Base-by-base conservation (phyloP, 2,797 vertebrate species). In the Peromyscus nudipes region DNA sequence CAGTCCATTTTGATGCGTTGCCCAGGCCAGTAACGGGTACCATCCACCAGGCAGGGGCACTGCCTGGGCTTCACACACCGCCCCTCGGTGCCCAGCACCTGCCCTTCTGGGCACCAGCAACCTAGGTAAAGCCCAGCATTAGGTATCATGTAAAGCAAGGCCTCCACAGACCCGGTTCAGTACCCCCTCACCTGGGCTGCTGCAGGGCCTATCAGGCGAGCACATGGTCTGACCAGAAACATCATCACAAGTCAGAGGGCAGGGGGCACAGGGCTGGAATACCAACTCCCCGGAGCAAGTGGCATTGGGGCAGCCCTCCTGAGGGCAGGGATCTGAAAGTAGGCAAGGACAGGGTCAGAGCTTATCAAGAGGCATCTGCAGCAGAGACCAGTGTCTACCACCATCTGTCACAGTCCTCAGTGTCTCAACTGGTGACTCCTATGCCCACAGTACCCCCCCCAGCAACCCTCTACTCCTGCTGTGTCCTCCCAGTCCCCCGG, bases 61-160 rank as follows among this genome's bases (percentile, higher is more conserved):
- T 92, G 99, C 93, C 98, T 97, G 0, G 99, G 99, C 6, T 62
- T 89, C 77, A 99, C 98, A 69, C 99, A 99, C 69, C 67, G 98
- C 27, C 99, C 98, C 1, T 96, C 81, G 0, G 98, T 96, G 92
- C 98, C 99, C 98, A 99, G 98, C 81, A 99, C 99, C 95, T 97
- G 98, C 4, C 99, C 99, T 9, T 98, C 97, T 0, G 99, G 98
- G 97, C 99, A 99, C 99, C 99, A 99, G 97, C 99, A 99, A 31
- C 99, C 99, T 99, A 96, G 0, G 4, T 4, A 73, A 65, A 71
- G 40, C 0, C 34, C 27, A 34, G 37, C 4, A 16, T 31, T 14
- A 57, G 34, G 17, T 0, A 1, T 17, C 5, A 7, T 29, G 34
- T 21, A 57, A 62, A 25, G 14, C 8, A 4, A 0, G 0, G 34